A percentile compares a stretch with the other conserved stretches of the same genome.
These are phyloP conservation scores for Syncerus caffer DNA, from an alignment of 2,797 vertebrate genomes.

Conservation along the genomic window DNA sequence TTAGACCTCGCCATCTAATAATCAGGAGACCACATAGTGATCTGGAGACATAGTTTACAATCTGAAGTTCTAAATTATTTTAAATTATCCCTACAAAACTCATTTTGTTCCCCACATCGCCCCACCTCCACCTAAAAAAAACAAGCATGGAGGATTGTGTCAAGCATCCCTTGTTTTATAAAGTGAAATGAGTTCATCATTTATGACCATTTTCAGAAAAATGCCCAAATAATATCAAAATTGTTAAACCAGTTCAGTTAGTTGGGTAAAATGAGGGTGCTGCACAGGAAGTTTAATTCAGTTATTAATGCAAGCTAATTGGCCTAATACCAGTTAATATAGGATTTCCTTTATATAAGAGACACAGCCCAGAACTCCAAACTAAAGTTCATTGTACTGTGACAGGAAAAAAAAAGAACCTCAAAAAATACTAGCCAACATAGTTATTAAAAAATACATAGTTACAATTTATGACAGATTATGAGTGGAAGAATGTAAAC, in stretches of 20 bases:
- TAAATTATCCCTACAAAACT: not conserved
- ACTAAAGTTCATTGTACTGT: not conserved
- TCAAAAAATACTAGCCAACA: not conserved
- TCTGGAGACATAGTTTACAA: not conserved
- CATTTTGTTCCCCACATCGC: not conserved
- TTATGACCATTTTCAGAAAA: not conserved
- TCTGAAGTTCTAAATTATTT: not conserved
- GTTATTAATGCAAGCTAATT: not conserved
- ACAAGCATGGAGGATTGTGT: not conserved
- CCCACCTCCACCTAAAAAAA: rapidly evolving
- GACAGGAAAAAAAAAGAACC: not conserved
- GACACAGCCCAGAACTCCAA: not conserved
- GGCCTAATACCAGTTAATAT: not conserved
- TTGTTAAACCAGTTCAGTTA: not conserved
- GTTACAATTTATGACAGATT: not conserved
- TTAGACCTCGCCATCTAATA: not conserved
- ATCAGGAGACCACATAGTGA: not conserved
- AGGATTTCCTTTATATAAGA: not conserved
- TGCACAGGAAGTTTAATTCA: not conserved
- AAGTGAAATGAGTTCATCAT: not conserved
- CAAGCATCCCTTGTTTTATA: not conserved
- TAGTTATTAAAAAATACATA: not conserved
- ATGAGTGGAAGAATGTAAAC: not conserved
- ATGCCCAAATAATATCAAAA: not conserved
- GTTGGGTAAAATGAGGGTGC: not conserved